Percentiles rank a stretch among this genome's conserved stretches.
Evolutionary conservation across 2,888 invertebrate species (phyloP).

Genomic region (Yponomeuta malinellus): DNA sequence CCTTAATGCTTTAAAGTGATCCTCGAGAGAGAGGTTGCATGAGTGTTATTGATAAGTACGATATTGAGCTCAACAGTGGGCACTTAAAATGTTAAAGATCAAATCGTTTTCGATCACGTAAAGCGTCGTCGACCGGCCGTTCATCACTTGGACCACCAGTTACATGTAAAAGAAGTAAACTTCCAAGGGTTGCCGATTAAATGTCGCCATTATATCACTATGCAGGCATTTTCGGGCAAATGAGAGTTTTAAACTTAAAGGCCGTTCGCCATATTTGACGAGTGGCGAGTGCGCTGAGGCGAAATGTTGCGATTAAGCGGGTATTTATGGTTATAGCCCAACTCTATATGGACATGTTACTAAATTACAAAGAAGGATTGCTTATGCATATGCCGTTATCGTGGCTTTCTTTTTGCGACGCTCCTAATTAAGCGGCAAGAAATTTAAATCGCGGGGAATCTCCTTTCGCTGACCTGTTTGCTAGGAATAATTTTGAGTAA

Average conservation of each 20-base stretch:
- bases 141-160: slow-evolving; percentile 1
- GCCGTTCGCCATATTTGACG: slow-evolving; percentile 25
- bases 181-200: slow-evolving; percentile 20
- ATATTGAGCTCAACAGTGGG: too few relatives aligned
- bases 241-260: slow-evolving; percentile 28
- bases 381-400: slow-evolving; percentile 12
- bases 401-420: neutral
- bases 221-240: slow-evolving; percentile 25
- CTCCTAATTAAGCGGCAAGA: neutral
- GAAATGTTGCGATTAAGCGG: slow-evolving; percentile 18
- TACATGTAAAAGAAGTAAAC: slow-evolving; percentile 15
- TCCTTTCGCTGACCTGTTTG: neutral
- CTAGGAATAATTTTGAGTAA: too few relatives aligned
- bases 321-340: slow-evolving; percentile 15
- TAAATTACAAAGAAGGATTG: slow-evolving; percentile 10
- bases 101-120: too few relatives aligned
- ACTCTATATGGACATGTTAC: slow-evolving; percentile 4
- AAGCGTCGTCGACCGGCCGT: too few relatives aligned
- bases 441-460: neutral
- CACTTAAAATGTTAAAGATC: too few relatives aligned
- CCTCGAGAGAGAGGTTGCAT: too few relatives aligned
- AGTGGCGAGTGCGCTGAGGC: slow-evolving; percentile 7
- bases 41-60: too few relatives aligned
- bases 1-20: too few relatives aligned
- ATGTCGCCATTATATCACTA: slow-evolving; percentile 21